phyloP scores from a whole-genome alignment of 2,797 vertebrate species.

The Chloroceryle inda region DNA sequence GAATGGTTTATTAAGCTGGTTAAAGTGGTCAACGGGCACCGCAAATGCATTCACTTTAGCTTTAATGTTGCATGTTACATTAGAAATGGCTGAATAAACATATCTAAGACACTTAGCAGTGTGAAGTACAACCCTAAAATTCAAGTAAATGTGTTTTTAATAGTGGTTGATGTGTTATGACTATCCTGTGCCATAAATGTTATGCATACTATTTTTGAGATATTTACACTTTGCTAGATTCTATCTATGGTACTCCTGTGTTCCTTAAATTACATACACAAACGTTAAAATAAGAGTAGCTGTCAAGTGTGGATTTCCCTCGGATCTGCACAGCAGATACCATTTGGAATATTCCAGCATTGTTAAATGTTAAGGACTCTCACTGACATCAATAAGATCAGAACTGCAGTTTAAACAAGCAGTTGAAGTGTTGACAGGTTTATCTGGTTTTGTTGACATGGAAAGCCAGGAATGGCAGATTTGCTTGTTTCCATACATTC shows the following conservation, averaged over 20 bases:
- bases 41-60: conserved; percentile 55
- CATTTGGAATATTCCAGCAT: background rate
- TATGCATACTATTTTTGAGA: conserved; percentile 63
- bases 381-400: background rate
- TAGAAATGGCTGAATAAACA: conserved; percentile 72
- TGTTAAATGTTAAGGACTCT: background rate
- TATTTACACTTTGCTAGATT: conserved; percentile 61
- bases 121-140: conserved; percentile 73
- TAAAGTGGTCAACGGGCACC: conserved; percentile 53
- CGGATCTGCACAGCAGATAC: background rate
- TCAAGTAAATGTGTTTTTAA: conserved; percentile 75
- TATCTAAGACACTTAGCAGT: conserved; percentile 60
- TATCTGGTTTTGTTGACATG: background rate
- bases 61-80: conserved; percentile 73
- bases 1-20: conserved; percentile 65
- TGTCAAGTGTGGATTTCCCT: background rate
- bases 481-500: background rate
- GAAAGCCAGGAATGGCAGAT: background rate
- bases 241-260: conserved; percentile 10
- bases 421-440: background rate
- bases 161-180: conserved; percentile 66
- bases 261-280: conserved; percentile 63
- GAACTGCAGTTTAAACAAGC: background rate
- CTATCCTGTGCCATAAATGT: conserved; percentile 23
- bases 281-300: conserved; percentile 49